A percentile compares a stretch with the other conserved stretches of the same genome.
Conservation (phyloP, 1,140 invertebrate species). For the Liolophura sinensis region DNA sequence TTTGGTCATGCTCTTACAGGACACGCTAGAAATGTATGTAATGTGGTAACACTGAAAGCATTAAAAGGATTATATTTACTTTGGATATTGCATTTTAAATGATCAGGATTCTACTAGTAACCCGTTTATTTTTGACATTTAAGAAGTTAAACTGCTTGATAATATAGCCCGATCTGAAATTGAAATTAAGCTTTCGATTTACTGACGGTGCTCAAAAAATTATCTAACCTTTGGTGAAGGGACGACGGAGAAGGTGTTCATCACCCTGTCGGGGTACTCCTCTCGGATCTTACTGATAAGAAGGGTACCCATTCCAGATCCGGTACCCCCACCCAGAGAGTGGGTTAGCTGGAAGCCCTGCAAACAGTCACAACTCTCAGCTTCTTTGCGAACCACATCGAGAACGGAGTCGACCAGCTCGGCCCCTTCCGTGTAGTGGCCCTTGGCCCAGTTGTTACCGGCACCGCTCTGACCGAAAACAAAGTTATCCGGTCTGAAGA, state of each 20-base stretch:
- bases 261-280: conserved; percentile 81
- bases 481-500: conserved; percentile 53
- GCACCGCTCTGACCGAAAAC: conserved; percentile 64
- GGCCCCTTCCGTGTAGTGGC: conserved; percentile 91
- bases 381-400: conserved; percentile 82
- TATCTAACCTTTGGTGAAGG: conserved; percentile 80
- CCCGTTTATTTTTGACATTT: background rate
- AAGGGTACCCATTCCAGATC: conserved; percentile 62
- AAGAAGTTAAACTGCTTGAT: background rate
- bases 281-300: conserved; percentile 64
- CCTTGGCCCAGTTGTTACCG: conserved; percentile 90
- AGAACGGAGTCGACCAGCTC: conserved; percentile 80
- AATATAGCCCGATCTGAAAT: background rate
- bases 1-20: too few relatives aligned
- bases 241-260: conserved; percentile 87
- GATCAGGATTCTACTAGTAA: background rate
- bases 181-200: conserved; percentile 68
- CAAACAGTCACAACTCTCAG: conserved; percentile 81
- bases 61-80: too few relatives aligned
- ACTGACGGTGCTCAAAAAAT: conserved; percentile 74
- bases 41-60: too few relatives aligned
- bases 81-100: background rate
- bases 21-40: too few relatives aligned
- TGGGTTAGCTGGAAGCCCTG: conserved; percentile 73
- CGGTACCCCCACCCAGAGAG: conserved; percentile 68